Base-by-base conservation (phyloP, 2,888 invertebrate species). In the Pachliopta kotzebuea region DNA sequence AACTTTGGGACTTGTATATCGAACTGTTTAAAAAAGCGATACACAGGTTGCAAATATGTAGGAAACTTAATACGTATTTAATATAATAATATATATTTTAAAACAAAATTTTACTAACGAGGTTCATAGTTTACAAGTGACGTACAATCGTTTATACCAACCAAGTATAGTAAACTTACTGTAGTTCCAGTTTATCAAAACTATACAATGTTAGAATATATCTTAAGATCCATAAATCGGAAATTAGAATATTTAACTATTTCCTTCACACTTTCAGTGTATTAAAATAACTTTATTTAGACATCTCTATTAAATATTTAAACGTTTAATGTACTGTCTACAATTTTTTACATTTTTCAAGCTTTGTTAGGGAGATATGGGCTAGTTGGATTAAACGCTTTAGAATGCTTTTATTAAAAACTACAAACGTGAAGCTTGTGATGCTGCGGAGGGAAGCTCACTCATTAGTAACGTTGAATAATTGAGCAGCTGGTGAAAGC, bases 381-480 rank as follows among this genome's bases (percentile, higher is more conserved):
- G 45, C 18, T n/a, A 45, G 55, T 64, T 26, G 50, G 26, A 50
- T 60, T 56, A 60, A 56, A 60, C 4, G 20, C 20, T 55, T 2
- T 7, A 55, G 45, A 23, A 58, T 29, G 11, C 42, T 50, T 64
- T 49, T 56, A 56, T 63, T 42, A 59, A 42, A 56, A 59, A 21
- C 56, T 64, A 52, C 60, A 56, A 50, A 56, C 45, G 4, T 8
- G 21, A 49, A 21, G 56, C n/a, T 20, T 26, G 61, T 26, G 45
- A 14, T 21, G 21, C 37, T 23, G 31, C 24, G 20, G 50, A 50
- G 31, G 37, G 26, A 29, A 11, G 55, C 11, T 20, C 60, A 20
- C 24, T 64, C 60, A 60, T 64, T 64, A 64, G 60, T 60, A 42
- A 60, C 55, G 60, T 37, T 64, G 63, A 60, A 64, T 64, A 64